phyloP scores from a whole-genome alignment of 2,797 vertebrate genomes.

The Notamacropus eugenii region DNA sequence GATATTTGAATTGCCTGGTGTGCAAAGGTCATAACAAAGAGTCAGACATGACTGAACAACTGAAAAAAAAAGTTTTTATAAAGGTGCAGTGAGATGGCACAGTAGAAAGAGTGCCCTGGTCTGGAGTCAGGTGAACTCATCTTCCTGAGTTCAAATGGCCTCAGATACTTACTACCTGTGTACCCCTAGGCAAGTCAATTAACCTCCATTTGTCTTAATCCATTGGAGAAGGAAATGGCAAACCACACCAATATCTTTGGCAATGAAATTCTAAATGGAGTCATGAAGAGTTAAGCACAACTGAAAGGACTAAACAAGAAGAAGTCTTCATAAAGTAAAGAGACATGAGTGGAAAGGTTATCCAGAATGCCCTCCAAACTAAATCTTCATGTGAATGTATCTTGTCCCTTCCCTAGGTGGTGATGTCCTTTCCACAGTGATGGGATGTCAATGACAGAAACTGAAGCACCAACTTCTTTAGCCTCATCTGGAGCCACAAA shows the following conservation, averaged over 20 bases:
- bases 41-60: neutral
- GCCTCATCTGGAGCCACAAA: neutral
- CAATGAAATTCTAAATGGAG: neutral
- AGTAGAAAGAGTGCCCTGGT: neutral
- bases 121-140: neutral
- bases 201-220: neutral
- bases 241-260: neutral
- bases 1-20: neutral
- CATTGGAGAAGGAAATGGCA: neutral
- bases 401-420: neutral
- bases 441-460: neutral
- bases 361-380: neutral
- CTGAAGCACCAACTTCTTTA: neutral
- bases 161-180: neutral
- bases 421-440: neutral
- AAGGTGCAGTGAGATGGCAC: neutral
- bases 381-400: neutral
- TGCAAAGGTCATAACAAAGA: neutral
- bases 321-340: neutral
- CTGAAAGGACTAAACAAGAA: neutral
- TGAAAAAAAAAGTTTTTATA: neutral
- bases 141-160: neutral
- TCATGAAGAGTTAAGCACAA: neutral
- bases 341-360: neutral
- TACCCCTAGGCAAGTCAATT: neutral